Evolutionary conservation across 1,140 invertebrate genomes (phyloP).

Genomic region (Eulimnadia texana): DNA sequence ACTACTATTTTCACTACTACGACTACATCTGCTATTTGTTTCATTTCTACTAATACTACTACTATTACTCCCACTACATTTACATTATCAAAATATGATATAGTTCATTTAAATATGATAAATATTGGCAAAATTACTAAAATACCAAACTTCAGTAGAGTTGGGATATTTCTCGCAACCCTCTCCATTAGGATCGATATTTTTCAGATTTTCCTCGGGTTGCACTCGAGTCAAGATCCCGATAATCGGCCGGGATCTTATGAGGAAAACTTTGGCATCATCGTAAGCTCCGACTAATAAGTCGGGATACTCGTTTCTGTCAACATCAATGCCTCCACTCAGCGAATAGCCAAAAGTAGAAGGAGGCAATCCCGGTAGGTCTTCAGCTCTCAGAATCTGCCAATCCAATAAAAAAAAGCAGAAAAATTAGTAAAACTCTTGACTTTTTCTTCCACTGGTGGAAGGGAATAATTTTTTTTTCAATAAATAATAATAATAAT

Average conservation of each 20-base stretch:
- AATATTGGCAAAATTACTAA: slow-evolving; percentile 9
- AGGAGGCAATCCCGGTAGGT: slow-evolving; percentile 34
- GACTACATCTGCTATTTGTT: too few relatives aligned
- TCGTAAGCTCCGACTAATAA: slow-evolving; percentile 77
- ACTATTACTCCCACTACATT: too few relatives aligned
- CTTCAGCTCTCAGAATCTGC: slow-evolving; percentile 39
- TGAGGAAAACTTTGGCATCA: slow-evolving; percentile 51
- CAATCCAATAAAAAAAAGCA: slow-evolving; percentile 4
- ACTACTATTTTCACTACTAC: too few relatives aligned
- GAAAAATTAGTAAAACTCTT: slow-evolving; percentile 7
- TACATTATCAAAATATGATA: neutral
- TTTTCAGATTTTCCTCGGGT: slow-evolving; percentile 45
- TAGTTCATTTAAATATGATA: neutral
- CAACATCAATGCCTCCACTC: slow-evolving; percentile 75
- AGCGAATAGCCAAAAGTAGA: slow-evolving; percentile 77
- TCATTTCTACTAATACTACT: too few relatives aligned
- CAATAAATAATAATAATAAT: too few relatives aligned
- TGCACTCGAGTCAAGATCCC: slow-evolving; percentile 49
- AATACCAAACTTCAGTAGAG: slow-evolving; percentile 55
- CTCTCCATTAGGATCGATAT: slow-evolving; percentile 61
- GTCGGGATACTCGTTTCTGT: slow-evolving; percentile 83
- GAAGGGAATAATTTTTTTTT: too few relatives aligned
- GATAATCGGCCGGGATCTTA: slow-evolving; percentile 70
- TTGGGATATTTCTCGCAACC: slow-evolving; percentile 49
- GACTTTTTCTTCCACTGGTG: too few relatives aligned